A percentile compares a stretch with the other conserved stretches of the same genome.
Conservation (phyloP, 1,140 invertebrate species). For the Orchesella cincta region DNA sequence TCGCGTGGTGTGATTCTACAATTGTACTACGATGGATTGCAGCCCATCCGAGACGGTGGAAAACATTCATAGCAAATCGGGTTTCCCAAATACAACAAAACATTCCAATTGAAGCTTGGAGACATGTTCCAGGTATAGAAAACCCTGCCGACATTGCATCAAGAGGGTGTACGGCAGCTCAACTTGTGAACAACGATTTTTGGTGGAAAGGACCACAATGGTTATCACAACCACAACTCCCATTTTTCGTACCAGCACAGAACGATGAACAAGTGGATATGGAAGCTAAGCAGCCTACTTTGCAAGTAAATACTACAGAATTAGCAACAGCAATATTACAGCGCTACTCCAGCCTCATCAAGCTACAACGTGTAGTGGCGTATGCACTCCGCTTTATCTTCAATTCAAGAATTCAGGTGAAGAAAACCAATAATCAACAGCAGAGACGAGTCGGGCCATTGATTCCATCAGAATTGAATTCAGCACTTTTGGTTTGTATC, state of each 20-base stretch:
- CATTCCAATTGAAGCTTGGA: background rate
- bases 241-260: background rate
- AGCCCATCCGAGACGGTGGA: background rate
- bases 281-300: background rate
- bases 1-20: background rate
- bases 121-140: conserved; percentile 31
- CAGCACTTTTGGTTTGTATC: background rate
- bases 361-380: background rate
- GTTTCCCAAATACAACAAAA: background rate
- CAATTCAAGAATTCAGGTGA: background rate
- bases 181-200: background rate
- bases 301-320: background rate
- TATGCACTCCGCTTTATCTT: background rate
- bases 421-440: background rate
- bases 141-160: conserved; percentile 40
- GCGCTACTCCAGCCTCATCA: background rate
- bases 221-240: background rate
- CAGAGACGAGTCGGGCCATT: background rate
- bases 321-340: background rate
- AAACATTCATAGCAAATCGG: background rate
- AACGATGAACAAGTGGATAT: background rate
- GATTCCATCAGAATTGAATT: background rate
- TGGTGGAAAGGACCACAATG: conserved; percentile 40
- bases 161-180: background rate
- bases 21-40: background rate